Percentiles rank a stretch among this genome's conserved stretches.
These are phyloP conservation scores for Anas platyrhynchos DNA, from an alignment of 2,113 vertebrate genomes.

Conservation along the genomic window DNA sequence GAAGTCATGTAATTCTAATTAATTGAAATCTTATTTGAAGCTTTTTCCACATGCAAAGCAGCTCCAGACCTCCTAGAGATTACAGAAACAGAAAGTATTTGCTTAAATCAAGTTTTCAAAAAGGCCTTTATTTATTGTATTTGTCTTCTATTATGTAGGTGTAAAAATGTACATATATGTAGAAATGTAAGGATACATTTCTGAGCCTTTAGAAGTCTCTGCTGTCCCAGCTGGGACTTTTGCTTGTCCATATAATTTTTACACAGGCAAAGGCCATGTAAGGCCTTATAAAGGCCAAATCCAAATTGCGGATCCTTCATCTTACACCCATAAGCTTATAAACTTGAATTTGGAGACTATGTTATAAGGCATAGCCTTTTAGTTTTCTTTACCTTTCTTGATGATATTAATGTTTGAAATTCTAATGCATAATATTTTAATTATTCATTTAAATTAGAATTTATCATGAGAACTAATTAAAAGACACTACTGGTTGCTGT, in stretches of 20 bases:
- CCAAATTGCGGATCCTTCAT: neutral
- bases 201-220: neutral
- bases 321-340: neutral
- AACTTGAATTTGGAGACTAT: neutral
- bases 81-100: neutral
- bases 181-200: neutral
- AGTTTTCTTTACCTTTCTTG: constrained; percentile 60
- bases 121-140: neutral
- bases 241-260: neutral
- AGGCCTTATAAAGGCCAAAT: neutral
- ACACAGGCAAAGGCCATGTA: neutral
- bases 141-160: neutral
- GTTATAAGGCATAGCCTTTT: neutral
- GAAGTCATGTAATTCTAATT: neutral
- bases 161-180: no score
- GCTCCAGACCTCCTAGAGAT: neutral
- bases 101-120: neutral
- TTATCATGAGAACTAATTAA: constrained; percentile 57
- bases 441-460: constrained; percentile 70
- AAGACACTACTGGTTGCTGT: constrained; percentile 43
- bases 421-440: constrained; percentile 58
- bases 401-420: constrained; percentile 58
- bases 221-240: neutral
- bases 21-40: neutral
- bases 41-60: neutral